Percentiles rank a stretch among this genome's conserved stretches.
phyloP scores from a whole-genome alignment of 2,113 vertebrate species.

The Heptranchias perlo region DNA sequence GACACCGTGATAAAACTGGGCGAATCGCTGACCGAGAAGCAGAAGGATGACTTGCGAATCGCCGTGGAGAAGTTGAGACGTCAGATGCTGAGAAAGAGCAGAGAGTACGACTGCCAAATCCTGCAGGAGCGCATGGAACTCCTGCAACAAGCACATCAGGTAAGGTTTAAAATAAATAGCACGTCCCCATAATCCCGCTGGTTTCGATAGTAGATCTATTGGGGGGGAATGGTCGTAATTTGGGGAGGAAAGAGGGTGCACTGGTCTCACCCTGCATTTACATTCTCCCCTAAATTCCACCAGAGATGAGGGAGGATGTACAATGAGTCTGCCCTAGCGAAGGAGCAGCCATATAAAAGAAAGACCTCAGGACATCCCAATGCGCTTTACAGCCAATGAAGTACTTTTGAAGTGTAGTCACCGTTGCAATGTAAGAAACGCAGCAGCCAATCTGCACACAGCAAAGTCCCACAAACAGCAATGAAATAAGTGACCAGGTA shows the following conservation, averaged over 20 bases:
- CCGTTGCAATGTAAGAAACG: neutral
- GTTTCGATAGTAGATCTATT: neutral
- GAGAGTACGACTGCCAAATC: constrained; percentile 95
- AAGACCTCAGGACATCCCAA: neutral
- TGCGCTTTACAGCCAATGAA: neutral
- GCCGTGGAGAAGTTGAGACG: constrained; percentile 89
- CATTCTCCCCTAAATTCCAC: neutral
- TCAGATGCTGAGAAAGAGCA: constrained; percentile 95
- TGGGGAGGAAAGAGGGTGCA: neutral
- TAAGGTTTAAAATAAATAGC: constrained; percentile 42
- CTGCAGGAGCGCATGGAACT: constrained; percentile 97
- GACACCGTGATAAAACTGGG: constrained; percentile 94
- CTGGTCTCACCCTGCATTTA: neutral
- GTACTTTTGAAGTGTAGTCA: neutral
- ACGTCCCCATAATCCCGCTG: neutral
- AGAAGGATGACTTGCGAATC: constrained; percentile 84
- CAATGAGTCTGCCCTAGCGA: neutral
- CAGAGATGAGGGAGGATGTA: neutral
- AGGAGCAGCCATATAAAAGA: neutral
- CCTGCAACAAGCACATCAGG: constrained; percentile 95
- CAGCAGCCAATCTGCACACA: neutral
- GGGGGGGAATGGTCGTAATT: neutral
- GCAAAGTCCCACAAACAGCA: neutral
- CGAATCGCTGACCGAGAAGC: constrained; percentile 83
- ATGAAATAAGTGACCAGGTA: neutral